Evolutionary conservation across 2,113 vertebrate species (phyloP), one percentile per base, ranked within the genome.

Genomic region (Salminus brasiliensis): DNA sequence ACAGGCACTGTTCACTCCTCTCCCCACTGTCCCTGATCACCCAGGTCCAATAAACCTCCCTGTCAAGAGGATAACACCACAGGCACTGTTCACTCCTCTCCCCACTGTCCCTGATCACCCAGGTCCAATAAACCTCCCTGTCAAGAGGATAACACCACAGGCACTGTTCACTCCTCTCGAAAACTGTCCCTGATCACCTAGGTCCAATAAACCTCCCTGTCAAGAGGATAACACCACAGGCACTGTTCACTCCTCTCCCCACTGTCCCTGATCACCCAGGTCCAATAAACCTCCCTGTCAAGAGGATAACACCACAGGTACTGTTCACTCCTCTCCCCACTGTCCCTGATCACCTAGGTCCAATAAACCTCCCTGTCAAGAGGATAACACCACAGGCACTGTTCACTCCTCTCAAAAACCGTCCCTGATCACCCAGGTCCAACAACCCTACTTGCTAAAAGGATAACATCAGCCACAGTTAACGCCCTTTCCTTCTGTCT

Each of bases 381-480:
- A 47, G 45, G 45, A 47, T 47, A 47, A 7, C 13, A 47, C 45
- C 45, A 39, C 30, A 76, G 45, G 4, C 3, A 8, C 4, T 21
- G 18, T 5, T 41, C 36, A 25, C 13, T 43, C 25, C 11, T n/a
- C 39, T 30, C 52, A n/a, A n/a, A n/a, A n/a, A 12, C 39, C 39
- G 45, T 12, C 43, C 34, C 59, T 39, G 59, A 60, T 59, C 78
- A 79, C 30, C 59, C 53, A 68, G 69, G 60, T 45, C 43, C 25
- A 65, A 72, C 69, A 72, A 65, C 72, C 57, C 59, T 63, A 39
- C 39, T 59, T 43, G 69, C 45, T 79, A 55, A 73, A 5, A 2
- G 59, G 12, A 62, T 32, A 62, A 30, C 45, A 47, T 9, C 15
- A 4, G 6, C 9, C n/a, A 60, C 27, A 15, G 4, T 9, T 29